Evolutionary conservation across 2,888 invertebrate genomes (phyloP), one percentile per base, ranked within the genome.

Genomic region (Diarsia brunnea): DNA sequence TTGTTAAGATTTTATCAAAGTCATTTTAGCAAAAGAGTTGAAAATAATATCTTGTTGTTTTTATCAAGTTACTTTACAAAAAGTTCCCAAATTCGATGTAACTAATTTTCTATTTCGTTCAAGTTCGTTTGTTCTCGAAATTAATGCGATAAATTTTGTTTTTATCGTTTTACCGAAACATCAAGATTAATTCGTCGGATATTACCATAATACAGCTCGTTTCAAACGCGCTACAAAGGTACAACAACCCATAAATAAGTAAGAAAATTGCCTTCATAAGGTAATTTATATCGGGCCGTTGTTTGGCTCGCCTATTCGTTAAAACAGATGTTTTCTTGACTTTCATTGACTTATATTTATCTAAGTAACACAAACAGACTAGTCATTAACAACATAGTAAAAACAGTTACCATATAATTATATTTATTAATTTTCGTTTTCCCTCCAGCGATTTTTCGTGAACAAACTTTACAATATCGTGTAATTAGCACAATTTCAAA

Each of bases 251-350:
- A 89, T 91, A 90, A 92, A 92, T 91, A 91, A 90, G 87, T 79
- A 86, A 86, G 86, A 83, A 88, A 90, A 92, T 92, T 91, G 91
- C 90, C 87, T 88, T 89, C 85, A 87, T 89, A 90, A 90, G 87
- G 89, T 91, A 91, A 92, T 90, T 91, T 92, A 91, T 91, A 85
- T 77, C 77, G 82, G 82, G 74, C 66, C 80, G 75, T 78, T 81
- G 80, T 76, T 78, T 61, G 76, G 63, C 80, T 73, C 74, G 73
- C 71, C 73, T 68, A 82, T 84, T 84, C 60, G 49, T 73, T 84
- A 24, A 76, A 83, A 83, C 82, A 81, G 77, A 78, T 81, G 81
- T 84, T 88, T 82, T 82, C 66, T 73, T 80, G 78, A 82, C 75
- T 83, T 82, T 77, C 43, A 82, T 88, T 82, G 75, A 80, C 69